Percentiles rank a stretch among this genome's conserved stretches.
Conservation (phyloP, 2,113 vertebrate species). For the Apodemus speciosus region DNA sequence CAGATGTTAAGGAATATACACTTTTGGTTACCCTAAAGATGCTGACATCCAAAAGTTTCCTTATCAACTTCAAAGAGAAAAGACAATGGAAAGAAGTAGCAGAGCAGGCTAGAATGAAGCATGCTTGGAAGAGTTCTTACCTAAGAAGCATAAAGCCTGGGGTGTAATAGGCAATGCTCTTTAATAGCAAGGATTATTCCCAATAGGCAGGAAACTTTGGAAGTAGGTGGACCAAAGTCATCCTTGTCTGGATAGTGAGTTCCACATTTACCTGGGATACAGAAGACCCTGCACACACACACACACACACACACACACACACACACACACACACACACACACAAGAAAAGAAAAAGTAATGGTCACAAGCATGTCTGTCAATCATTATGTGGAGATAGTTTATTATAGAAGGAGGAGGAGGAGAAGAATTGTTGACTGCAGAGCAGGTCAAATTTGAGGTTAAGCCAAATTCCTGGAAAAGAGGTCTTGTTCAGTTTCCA, state of each 20-base stretch:
- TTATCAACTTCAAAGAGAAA: neutral
- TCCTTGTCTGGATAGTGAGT: neutral
- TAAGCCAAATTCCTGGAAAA: neutral
- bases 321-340: neutral
- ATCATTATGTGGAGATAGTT: neutral
- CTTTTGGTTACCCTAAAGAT: neutral
- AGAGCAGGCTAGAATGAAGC: neutral
- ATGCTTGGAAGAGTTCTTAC: neutral
- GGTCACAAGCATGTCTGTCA: neutral
- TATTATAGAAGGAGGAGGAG: too few relatives aligned
- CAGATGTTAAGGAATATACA: conserved; percentile 5
- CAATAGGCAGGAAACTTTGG: neutral
- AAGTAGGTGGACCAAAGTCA: neutral
- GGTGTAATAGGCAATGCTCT: neutral
- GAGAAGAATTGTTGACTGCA: too few relatives aligned
- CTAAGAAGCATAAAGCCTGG: neutral
- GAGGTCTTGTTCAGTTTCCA: neutral
- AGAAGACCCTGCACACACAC: neutral
- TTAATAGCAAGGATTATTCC: too few relatives aligned
- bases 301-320: too few relatives aligned
- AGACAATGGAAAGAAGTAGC: neutral
- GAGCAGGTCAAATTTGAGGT: neutral
- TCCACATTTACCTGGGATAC: neutral
- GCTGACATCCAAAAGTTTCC: neutral
- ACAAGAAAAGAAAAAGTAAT: neutral